Conservation (phyloP, 2,797 vertebrate species). For the Chelmon rostratus region DNA sequence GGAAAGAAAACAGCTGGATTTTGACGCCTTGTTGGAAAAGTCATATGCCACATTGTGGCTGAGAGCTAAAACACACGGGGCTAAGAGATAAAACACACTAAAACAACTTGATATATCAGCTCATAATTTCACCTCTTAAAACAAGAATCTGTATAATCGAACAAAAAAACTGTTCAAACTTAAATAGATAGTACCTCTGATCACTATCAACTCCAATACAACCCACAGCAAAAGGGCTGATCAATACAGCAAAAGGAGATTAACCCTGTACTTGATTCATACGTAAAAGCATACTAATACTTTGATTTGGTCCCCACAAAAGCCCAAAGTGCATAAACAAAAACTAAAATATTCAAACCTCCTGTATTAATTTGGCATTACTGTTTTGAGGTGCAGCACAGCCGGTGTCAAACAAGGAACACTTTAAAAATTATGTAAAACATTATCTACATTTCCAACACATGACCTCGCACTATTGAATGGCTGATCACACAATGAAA, state of each 20-base stretch:
- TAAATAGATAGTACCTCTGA: neutral
- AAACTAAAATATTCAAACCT: conserved; percentile 13
- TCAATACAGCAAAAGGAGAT: conserved; percentile 24
- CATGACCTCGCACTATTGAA: conserved; percentile 67
- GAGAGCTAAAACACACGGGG: conserved; percentile 13
- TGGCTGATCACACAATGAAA: conserved; percentile 61
- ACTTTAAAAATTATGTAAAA: conserved; percentile 79
- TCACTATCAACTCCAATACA: conserved; percentile 3
- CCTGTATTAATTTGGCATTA: conserved; percentile 42
- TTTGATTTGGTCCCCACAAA: conserved; percentile 14
- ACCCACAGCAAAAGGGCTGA: conserved; percentile 10
- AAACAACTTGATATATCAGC: no score
- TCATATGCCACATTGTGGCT: conserved; percentile 12
- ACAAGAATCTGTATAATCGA: neutral
- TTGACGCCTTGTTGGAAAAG: conserved; percentile 11
- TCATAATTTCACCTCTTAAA: neutral
- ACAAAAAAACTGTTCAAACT: neutral
- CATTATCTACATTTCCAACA: conserved; percentile 75
- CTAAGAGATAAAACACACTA: no score
- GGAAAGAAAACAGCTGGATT: neutral
- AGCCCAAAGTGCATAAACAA: conserved; percentile 3
- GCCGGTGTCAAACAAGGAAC: conserved; percentile 69
- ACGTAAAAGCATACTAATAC: neutral
- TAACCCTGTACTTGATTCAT: neutral
- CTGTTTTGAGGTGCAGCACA: conserved; percentile 39